Percentiles rank a stretch among this genome's conserved stretches.
phyloP scores from a whole-genome alignment of 2,797 vertebrate species.

The Syncerus caffer region DNA sequence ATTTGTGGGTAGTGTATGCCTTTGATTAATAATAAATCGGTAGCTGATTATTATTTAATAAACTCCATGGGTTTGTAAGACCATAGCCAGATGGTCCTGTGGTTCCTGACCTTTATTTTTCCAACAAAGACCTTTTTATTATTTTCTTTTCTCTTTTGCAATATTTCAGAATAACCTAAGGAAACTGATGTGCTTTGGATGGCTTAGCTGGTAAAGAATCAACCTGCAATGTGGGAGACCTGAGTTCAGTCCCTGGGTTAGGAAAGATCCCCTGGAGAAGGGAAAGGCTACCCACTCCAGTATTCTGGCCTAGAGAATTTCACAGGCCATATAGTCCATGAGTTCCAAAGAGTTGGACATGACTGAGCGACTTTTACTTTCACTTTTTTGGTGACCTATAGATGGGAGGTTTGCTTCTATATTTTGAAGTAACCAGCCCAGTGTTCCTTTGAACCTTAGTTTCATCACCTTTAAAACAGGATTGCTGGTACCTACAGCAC shows the following conservation, averaged over 20 bases:
- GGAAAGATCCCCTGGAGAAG: background rate
- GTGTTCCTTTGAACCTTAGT: background rate
- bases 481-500: background rate
- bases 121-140: background rate
- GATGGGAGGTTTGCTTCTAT: background rate
- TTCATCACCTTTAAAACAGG: background rate
- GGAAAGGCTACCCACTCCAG: background rate
- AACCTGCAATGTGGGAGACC: background rate
- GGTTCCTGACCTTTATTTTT: slow-evolving; percentile 55
- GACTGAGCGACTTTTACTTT: background rate
- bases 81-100: slow-evolving; percentile 41
- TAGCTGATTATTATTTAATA: slow-evolving; percentile 62
- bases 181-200: background rate
- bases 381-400: background rate
- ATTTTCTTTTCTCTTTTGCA: slow-evolving; percentile 5
- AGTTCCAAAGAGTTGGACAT: background rate
- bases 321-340: background rate
- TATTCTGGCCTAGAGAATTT: background rate
- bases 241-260: background rate
- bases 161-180: background rate
- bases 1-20: background rate
- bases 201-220: background rate
- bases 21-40: slow-evolving; percentile 66
- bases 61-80: slow-evolving; percentile 1
- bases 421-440: background rate